phyloP scores from a whole-genome alignment of 1,140 invertebrate species.

The Magallana angulata region DNA sequence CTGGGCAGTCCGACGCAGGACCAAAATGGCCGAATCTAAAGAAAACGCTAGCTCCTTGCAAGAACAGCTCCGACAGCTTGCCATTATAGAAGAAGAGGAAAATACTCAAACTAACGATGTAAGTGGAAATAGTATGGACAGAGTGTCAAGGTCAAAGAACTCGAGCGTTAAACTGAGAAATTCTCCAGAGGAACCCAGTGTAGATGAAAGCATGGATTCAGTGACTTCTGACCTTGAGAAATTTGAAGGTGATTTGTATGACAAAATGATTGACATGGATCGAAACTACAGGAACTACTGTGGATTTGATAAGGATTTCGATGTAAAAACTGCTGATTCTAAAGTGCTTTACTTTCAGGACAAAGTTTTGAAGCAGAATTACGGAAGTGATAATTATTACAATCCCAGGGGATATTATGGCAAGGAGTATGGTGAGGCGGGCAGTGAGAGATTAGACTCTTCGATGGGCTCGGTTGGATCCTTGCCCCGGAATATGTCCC shows the following conservation, averaged over 20 bases:
- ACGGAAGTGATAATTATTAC: constrained; percentile 66
- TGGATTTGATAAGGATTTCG: constrained; percentile 63
- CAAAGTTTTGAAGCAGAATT: constrained; percentile 64
- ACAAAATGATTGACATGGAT: constrained; percentile 69
- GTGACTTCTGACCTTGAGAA: constrained; percentile 47
- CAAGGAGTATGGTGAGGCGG: constrained; percentile 32
- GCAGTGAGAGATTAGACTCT: constrained; percentile 12
- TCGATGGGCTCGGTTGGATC: constrained; percentile 7
- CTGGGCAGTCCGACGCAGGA: constrained; percentile 64
- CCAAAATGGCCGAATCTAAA: constrained; percentile 62
- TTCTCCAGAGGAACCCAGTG: background rate
- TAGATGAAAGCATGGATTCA: background rate
- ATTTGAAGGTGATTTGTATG: constrained; percentile 63
- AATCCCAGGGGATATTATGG: constrained; percentile 56
- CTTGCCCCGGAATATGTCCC: constrained; percentile 9
- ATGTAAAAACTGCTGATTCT: constrained; percentile 59
- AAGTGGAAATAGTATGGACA: background rate
- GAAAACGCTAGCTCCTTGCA: constrained; percentile 62
- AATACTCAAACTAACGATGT: constrained; percentile 39
- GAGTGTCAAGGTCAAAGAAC: background rate
- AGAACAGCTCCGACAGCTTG: constrained; percentile 64
- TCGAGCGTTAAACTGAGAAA: background rate
- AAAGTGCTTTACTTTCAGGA: constrained; percentile 68
- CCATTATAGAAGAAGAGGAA: constrained; percentile 69
- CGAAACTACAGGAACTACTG: constrained; percentile 67